A percentile compares a stretch with the other conserved stretches of the same genome.
phyloP scores from a whole-genome alignment of 2,113 vertebrate genomes.

The Nothocercus nigrocapillus region DNA sequence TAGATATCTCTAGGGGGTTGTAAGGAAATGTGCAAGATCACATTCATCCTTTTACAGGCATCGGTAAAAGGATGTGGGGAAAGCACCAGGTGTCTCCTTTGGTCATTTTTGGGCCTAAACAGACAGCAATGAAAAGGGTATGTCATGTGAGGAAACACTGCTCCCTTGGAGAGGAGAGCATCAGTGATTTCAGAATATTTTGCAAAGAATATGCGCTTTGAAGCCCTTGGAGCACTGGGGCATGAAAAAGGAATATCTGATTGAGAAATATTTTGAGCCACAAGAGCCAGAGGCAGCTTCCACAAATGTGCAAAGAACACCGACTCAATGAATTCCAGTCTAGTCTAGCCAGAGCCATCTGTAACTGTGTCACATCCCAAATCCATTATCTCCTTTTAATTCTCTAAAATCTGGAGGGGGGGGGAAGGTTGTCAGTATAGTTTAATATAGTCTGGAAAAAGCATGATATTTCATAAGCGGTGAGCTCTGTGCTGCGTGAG shows the following conservation, averaged over 20 bases:
- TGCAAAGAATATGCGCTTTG: not conserved
- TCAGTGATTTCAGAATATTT: not conserved
- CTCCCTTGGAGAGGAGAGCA: not conserved
- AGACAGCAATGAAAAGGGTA: not conserved
- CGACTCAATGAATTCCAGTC: not conserved
- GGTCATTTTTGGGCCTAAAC: not conserved
- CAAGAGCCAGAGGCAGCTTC: not conserved
- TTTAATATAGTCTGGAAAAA: not conserved
- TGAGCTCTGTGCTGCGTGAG: not conserved
- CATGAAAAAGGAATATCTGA: not conserved
- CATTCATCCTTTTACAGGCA: not conserved
- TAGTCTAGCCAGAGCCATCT: not conserved
- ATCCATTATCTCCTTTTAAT: not conserved
- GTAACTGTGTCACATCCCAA: not conserved
- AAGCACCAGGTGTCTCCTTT: not conserved
- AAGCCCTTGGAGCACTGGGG: not conserved
- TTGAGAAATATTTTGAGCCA: not conserved
- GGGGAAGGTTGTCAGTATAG: not conserved
- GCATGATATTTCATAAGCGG: not conserved
- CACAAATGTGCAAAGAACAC: not conserved
- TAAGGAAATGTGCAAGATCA: not conserved
- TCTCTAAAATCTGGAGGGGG: not conserved
- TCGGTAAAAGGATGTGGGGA: not conserved
- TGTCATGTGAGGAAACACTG: not conserved
- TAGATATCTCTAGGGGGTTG: not conserved